A percentile compares a stretch with the other conserved stretches of the same genome.
phyloP scores from a whole-genome alignment of 92 coral and sea anemone species.

The Chrysogorgia sp. region DNA sequence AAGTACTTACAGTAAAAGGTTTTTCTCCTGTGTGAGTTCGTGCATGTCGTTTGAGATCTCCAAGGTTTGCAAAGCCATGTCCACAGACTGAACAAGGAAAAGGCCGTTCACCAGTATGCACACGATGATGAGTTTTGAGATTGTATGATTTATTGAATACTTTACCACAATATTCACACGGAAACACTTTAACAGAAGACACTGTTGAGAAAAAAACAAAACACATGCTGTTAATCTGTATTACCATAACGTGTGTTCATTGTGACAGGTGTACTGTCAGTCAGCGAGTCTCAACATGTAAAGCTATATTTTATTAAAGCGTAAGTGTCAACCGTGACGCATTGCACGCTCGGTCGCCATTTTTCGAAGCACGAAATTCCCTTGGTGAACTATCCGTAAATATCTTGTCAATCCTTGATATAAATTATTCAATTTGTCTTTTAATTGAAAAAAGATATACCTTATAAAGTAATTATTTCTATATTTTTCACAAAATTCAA shows the following conservation, averaged over 20 bases:
- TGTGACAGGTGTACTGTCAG: too few relatives aligned
- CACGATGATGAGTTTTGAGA: constrained; percentile 95
- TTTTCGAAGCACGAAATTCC: too few relatives aligned
- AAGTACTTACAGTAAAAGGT: constrained; percentile 80
- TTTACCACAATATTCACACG: constrained; percentile 93
- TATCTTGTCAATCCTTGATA: too few relatives aligned
- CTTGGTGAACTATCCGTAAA: too few relatives aligned
- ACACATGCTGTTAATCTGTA: not conserved
- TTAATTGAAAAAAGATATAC: too few relatives aligned
- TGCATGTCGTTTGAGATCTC: constrained; percentile 92
- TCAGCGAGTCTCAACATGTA: too few relatives aligned
- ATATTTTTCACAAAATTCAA: too few relatives aligned
- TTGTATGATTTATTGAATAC: constrained; percentile 95
- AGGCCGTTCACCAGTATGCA: constrained; percentile 97
- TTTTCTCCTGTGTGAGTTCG: constrained; percentile 98
- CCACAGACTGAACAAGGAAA: constrained; percentile 91
- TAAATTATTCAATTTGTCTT: too few relatives aligned
- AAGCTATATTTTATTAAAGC: too few relatives aligned
- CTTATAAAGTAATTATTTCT: too few relatives aligned
- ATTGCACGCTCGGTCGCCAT: too few relatives aligned
- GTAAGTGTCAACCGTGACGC: too few relatives aligned
- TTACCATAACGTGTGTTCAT: not conserved
- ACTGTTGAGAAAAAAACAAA: constrained; percentile 3
- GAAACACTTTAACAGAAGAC: constrained; percentile 73
- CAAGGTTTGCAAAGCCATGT: constrained; percentile 97